Evolutionary conservation across 2,113 vertebrate genomes (phyloP).

Genomic region (Thunnus thynnus): DNA sequence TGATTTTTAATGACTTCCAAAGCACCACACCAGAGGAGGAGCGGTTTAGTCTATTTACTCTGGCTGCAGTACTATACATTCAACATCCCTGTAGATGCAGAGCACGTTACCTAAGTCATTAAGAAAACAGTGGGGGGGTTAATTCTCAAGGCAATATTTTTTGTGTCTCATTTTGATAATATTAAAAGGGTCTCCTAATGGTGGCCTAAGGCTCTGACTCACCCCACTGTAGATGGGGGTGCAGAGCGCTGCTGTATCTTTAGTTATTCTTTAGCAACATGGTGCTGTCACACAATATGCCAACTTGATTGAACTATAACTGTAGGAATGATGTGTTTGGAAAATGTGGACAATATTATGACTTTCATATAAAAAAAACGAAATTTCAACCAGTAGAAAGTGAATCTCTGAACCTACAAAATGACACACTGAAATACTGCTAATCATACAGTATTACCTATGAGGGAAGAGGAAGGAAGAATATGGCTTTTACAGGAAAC

Average conservation of each 20-base stretch:
- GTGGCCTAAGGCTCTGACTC: conserved; percentile 38
- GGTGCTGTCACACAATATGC: background rate
- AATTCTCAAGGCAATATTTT: conserved; percentile 36
- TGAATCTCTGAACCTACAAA: background rate
- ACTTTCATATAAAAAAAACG: background rate
- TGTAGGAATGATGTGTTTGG: background rate
- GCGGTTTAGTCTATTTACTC: conserved; percentile 23
- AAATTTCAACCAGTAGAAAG: background rate
- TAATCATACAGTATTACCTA: background rate
- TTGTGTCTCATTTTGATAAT: conserved; percentile 43
- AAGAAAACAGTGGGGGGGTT: conserved; percentile 45
- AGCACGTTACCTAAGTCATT: conserved; percentile 41
- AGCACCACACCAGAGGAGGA: conserved; percentile 11
- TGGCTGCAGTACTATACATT: conserved; percentile 3
- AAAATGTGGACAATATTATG: background rate
- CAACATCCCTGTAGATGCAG: conserved; percentile 19
- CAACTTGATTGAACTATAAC: background rate
- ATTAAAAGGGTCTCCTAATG: conserved; percentile 20
- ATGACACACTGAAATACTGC: background rate
- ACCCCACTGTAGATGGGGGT: conserved; percentile 3
- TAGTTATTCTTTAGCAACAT: conserved; percentile 19
- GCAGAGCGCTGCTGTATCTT: background rate
- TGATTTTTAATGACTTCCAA: conserved; percentile 42
- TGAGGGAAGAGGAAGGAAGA: conserved; percentile 5
- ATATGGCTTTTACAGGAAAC: conserved; percentile 13